A percentile compares a stretch with the other conserved stretches of the same genome.
These are phyloP conservation scores for Iphiclides podalirius DNA, from an alignment of 2,888 invertebrate genomes.

Conservation along the genomic window DNA sequence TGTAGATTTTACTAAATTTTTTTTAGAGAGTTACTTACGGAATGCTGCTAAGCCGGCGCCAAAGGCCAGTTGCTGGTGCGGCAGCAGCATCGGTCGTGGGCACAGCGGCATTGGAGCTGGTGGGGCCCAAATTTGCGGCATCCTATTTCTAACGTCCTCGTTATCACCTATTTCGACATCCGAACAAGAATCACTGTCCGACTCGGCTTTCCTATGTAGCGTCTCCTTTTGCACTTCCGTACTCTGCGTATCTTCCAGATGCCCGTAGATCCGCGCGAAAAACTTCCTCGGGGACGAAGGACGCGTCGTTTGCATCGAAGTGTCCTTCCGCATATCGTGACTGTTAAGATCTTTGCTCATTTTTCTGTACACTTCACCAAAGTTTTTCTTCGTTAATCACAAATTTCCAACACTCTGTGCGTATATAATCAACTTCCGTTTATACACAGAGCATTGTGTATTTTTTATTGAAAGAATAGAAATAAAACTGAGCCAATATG, in stretches of 20 bases:
- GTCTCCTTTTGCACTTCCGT: slow-evolving; percentile 37
- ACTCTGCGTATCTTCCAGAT: slow-evolving; percentile 79
- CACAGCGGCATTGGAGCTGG: slow-evolving; percentile 66
- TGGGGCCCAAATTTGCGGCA: slow-evolving; percentile 48
- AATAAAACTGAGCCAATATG: no score
- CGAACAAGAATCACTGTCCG: slow-evolving; percentile 67
- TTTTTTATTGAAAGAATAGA: no score
- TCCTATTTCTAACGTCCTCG: slow-evolving; percentile 28
- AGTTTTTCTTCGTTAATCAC: no score
- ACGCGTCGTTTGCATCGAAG: slow-evolving; percentile 54
- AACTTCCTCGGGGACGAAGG: slow-evolving; percentile 90
- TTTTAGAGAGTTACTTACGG: slow-evolving; percentile 74
- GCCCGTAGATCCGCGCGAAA: slow-evolving; percentile 89
- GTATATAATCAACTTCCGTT: no score
- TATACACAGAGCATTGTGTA: no score
- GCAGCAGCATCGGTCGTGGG: slow-evolving; percentile 64
- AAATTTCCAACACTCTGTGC: no score
- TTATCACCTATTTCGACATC: slow-evolving; percentile 65
- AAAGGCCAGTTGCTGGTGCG: slow-evolving; percentile 78
- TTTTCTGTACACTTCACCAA: slow-evolving; percentile 16
- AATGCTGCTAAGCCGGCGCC: slow-evolving; percentile 81
- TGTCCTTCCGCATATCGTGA: slow-evolving; percentile 38
- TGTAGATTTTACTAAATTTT: no score
- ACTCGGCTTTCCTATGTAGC: slow-evolving; percentile 36
- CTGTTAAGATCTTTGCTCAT: slow-evolving; percentile 45